phyloP scores from a whole-genome alignment of 2,797 vertebrate species.

The Moxostoma hubbsi region DNA sequence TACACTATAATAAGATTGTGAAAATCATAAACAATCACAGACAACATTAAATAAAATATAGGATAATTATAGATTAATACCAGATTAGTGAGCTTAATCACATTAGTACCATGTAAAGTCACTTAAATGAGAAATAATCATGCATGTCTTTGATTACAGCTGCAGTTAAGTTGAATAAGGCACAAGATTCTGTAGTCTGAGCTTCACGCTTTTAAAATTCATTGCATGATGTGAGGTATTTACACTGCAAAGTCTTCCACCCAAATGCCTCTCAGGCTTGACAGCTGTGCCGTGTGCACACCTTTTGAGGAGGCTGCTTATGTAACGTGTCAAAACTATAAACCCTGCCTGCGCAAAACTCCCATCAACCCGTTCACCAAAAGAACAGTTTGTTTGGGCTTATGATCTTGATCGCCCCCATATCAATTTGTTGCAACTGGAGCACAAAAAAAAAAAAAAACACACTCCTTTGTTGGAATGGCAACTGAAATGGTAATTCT shows the following conservation, averaged over 20 bases:
- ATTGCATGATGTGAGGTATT: conserved; percentile 63
- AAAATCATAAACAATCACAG: conserved; percentile 8
- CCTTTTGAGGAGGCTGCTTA: conserved; percentile 50
- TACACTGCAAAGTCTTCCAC: conserved; percentile 66
- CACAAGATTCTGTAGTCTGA: conserved; percentile 16
- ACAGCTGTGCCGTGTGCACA: conserved; percentile 42
- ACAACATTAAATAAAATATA: conserved; percentile 41
- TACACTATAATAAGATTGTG: conserved; percentile 11
- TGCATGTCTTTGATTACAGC: conserved; percentile 14
- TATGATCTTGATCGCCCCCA: conserved; percentile 21
- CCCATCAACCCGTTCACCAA: conserved; percentile 33
- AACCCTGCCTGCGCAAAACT: conserved; percentile 40
- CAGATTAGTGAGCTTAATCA: conserved; percentile 22
- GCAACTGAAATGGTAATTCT: conserved; percentile 34
- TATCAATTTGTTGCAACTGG: conserved; percentile 25
- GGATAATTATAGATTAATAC: conserved; percentile 34
- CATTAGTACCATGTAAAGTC: conserved; percentile 20
- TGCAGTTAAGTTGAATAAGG: conserved; percentile 19
- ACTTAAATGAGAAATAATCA: conserved; percentile 17
- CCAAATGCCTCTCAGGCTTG: conserved; percentile 67
- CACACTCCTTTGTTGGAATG: neutral
- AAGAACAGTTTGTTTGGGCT: conserved; percentile 29
- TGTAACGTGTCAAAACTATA: conserved; percentile 50
- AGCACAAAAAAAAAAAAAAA: conserved; percentile 22
- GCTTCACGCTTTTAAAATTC: conserved; percentile 48